Conservation (phyloP, 2,113 vertebrate genomes). For the Pionites leucogaster region DNA sequence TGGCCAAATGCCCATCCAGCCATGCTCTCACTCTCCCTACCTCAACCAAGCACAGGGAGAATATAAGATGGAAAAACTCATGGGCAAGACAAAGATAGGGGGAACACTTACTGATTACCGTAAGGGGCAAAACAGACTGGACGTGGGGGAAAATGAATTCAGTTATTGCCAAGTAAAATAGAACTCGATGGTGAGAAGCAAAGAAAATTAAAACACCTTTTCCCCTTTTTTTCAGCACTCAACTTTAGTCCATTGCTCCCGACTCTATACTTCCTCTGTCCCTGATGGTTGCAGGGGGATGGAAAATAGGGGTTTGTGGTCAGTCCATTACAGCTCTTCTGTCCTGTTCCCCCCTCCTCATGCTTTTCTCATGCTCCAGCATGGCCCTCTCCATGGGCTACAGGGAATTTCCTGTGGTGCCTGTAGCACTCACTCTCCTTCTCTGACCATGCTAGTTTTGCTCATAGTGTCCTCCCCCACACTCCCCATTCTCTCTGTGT, state of each 20-base stretch:
- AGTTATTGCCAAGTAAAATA: not conserved
- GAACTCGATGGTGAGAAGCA: not conserved
- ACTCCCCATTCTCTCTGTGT: not conserved
- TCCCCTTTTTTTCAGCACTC: not conserved
- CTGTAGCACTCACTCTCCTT: not conserved
- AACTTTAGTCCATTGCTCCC: not conserved
- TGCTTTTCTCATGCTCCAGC: accelerated
- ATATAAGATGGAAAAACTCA: not conserved
- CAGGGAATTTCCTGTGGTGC: not conserved
- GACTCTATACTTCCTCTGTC: not conserved
- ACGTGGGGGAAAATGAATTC: not conserved
- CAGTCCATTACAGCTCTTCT: not conserved
- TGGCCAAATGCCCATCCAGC: not conserved
- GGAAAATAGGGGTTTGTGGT: not conserved
- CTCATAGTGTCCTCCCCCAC: no score
- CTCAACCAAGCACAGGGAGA: not conserved
- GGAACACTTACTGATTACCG: not conserved
- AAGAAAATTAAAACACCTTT: not conserved
- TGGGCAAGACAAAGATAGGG: not conserved
- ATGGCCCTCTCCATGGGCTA: not conserved
- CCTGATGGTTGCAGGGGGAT: not conserved
- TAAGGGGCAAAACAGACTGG: not conserved
- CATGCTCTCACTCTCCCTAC: not conserved
- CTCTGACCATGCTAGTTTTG: not conserved
- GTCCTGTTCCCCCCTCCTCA: not conserved